A percentile compares a stretch with the other conserved stretches of the same genome.
Conservation (phyloP, 2,113 vertebrate species). For the Mustelus asterias region DNA sequence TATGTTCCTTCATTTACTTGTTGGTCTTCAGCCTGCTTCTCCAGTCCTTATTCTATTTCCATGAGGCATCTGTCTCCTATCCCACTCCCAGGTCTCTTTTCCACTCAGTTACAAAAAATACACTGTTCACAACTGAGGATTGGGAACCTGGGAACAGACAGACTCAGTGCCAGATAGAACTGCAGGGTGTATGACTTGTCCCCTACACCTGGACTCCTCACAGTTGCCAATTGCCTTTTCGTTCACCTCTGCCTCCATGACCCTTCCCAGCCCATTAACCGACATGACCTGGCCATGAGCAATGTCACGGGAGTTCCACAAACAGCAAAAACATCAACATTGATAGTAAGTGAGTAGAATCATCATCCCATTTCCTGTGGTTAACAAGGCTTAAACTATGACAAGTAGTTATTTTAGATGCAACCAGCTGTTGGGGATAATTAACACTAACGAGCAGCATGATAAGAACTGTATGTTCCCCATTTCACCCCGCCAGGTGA, state of each 20-base stretch:
- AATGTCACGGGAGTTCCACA: not conserved
- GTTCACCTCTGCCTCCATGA: not conserved
- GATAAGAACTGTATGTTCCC: not conserved
- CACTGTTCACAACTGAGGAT: not conserved
- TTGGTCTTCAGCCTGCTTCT: too few species aligned
- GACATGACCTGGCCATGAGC: not conserved
- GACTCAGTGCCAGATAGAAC: not conserved
- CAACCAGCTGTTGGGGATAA: not conserved
- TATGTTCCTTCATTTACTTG: not conserved
- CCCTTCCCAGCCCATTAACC: not conserved
- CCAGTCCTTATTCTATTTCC: not conserved
- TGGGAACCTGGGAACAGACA: not conserved
- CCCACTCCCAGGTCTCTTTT: not conserved
- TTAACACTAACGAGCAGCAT: not conserved
- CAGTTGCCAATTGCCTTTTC: not conserved
- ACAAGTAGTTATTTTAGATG: constrained; percentile 1
- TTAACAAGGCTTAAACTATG: not conserved
- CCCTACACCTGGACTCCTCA: not conserved
- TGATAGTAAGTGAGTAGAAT: constrained; percentile 6
- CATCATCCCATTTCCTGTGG: not conserved
- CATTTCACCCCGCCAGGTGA: not conserved
- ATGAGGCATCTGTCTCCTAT: not conserved
- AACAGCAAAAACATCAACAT: not conserved
- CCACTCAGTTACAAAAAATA: not conserved
- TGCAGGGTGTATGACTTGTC: not conserved